Evolutionary conservation across 2,888 invertebrate species (phyloP), one percentile per base, ranked within the genome.

Genomic region (Drosophila glabriapex): DNA sequence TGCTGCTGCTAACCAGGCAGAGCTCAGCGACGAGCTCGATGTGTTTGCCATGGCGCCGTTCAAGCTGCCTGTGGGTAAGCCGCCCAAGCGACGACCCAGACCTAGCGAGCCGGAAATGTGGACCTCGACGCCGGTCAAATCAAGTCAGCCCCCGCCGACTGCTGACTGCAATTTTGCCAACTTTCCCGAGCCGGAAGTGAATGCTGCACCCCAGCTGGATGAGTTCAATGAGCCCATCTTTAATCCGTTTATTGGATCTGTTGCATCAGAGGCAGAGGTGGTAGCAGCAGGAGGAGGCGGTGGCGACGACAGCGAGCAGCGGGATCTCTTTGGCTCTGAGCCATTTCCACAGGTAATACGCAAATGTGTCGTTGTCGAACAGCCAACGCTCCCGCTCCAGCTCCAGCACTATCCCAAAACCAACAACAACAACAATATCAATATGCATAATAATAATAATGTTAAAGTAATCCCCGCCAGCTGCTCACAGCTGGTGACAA

Each of bases 11-110:
- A 22, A 29, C 10, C 9, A n/a, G 35, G 25, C 54, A 6, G 94
- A 94, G 54, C 94, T 46, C 4, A 94, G 60, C 75, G 94, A 94
- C 46, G 94, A 94, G 58, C 76, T 94, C 0, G 96, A 96, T 85
- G 96, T 96, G 0, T 96, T 96, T 91, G 96, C 96, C 0, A 92
- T 95, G 92, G 96, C 96, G 0, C 96, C 96, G 0, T 96, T 96
- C 80, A 93, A 93, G 84, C 86, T 93, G 85, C 93, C 93, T 4
- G 82, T 82, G 3, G 84, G 82, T n/a, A 65, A 89, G 35, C 89
- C 93, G 4, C 71, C 85, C 3, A 93, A 91, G 69, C 73, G 90
- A 78, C 82, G 56, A 3, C 55, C 60, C 1, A 71, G 79, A n/a
- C 63, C 78, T 9, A 75, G 75, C 29, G 82, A 83, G 25, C 87